Conservation (phyloP, 2,888 invertebrate genomes). For the Apodemia zela region DNA sequence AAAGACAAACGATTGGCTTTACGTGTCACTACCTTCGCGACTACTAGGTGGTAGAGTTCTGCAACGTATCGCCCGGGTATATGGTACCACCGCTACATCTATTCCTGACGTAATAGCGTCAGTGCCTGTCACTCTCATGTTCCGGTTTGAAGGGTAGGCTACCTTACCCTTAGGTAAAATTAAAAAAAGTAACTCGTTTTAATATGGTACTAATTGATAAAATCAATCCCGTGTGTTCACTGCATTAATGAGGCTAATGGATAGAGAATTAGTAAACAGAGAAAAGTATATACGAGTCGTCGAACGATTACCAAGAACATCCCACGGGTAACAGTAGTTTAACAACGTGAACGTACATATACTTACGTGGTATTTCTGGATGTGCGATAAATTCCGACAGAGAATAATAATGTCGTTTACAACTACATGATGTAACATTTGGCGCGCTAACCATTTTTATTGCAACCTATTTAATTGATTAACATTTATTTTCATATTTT, state of each 20-base stretch:
- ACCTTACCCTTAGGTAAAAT: too few species aligned
- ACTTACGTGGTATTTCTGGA: conserved; percentile 42
- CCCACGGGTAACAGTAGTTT: conserved; percentile 23
- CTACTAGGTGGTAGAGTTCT: too few species aligned
- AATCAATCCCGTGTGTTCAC: neutral
- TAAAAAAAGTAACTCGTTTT: neutral
- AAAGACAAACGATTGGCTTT: too few species aligned
- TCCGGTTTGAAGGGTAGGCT: too few species aligned
- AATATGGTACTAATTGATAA: neutral
- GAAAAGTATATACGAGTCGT: neutral
- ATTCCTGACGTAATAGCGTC: too few species aligned
- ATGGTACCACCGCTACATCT: too few species aligned
- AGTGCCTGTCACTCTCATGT: too few species aligned
- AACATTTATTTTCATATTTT: conserved; percentile 8
- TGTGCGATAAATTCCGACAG: conserved; percentile 33
- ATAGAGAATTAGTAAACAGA: neutral
- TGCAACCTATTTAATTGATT: conserved; percentile 16
- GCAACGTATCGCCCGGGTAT: too few species aligned
- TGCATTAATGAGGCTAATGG: neutral
- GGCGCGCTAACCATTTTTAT: conserved; percentile 24
- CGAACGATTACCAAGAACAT: conserved; percentile 37
- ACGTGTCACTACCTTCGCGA: too few species aligned
- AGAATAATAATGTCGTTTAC: conserved; percentile 32
- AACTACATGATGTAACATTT: conserved; percentile 30
- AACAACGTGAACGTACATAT: conserved; percentile 20